Percentiles rank a stretch among this genome's conserved stretches.
These are phyloP conservation scores for Hypotaenidia philippensis DNA, from an alignment of 2,797 vertebrate genomes.

Conservation along the genomic window DNA sequence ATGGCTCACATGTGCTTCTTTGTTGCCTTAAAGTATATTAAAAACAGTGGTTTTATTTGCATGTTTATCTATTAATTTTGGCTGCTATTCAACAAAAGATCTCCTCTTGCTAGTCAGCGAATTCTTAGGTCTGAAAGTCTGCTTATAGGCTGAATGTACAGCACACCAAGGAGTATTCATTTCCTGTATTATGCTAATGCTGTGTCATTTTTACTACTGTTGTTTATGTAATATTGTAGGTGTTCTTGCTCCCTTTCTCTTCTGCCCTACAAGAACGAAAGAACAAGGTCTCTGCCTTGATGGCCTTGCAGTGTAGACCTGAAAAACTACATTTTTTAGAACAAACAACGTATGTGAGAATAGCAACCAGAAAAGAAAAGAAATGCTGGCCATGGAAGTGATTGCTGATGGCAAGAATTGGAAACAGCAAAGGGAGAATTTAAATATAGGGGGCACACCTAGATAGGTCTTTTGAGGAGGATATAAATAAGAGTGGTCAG, in stretches of 20 bases:
- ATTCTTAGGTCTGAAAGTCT: background rate
- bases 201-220: slow-evolving; percentile 24
- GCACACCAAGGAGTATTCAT: slow-evolving; percentile 8
- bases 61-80: slow-evolving; percentile 42
- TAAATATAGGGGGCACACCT: background rate
- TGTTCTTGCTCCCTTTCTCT: background rate
- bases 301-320: background rate
- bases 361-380: background rate
- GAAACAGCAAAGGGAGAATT: background rate
- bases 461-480: background rate
- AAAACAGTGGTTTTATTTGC: background rate
- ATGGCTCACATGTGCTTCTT: background rate
- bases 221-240: slow-evolving; percentile 1
- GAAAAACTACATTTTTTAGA: background rate
- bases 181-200: slow-evolving; percentile 32
- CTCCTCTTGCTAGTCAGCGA: background rate
- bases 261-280: background rate
- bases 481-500: background rate
- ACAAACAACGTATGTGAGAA: background rate
- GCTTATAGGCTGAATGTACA: slow-evolving; percentile 24
- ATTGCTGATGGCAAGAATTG: background rate
- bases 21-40: background rate
- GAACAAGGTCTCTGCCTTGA: background rate
- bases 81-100: background rate
- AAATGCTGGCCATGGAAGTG: background rate